Evolutionary conservation across 2,888 invertebrate species (phyloP), one percentile per base, ranked within the genome.

Genomic region (Pristionchus maxplancki): DNA sequence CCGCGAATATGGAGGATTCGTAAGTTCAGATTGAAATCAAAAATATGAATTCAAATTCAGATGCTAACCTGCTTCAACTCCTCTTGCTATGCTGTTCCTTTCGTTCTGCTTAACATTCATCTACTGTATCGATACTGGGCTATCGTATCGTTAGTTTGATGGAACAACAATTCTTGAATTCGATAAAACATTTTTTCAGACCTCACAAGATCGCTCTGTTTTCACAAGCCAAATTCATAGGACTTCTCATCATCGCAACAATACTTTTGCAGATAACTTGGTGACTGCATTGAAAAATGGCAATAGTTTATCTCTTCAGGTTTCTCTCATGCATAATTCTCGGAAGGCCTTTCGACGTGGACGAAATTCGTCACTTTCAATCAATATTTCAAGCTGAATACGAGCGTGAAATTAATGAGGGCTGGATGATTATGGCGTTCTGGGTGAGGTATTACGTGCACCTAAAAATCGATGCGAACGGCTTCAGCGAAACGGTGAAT

Each of bases 101-200:
- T 71, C 37, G 5, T 37, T 20, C 34, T 71, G 9, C 71, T 71
- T 17, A 71, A 34, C 20, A 15, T 71, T 5, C 71, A 71, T 37
- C 37, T 71, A 40, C 71, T 71, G 20, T 71, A 71, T 71, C 71
- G 71, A 20, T 71, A 71, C 20, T 71, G 71, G 71, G 37, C 28
- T 11, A 64, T 64, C 17, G 17, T 11, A 9, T 28, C 64, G 64
- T 64, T 28, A 13, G 28, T 31, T 4, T 15, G 17, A 5, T 13
- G 9, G 28, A 9, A 64, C 8, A 64, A 28, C n/a, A n/a, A n/a
- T n/a, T n/a, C n/a, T n/a, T n/a, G n/a, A 64, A 8, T 28, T 3
- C 31, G 13, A 64, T 31, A 8, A 13, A 64, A 31, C 9, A 1
- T 62, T 28, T 62, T 64, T 64, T 64, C 31, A 64, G 64, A 28